phyloP scores from a whole-genome alignment of 2,113 vertebrate genomes.

The Falco punctatus region DNA sequence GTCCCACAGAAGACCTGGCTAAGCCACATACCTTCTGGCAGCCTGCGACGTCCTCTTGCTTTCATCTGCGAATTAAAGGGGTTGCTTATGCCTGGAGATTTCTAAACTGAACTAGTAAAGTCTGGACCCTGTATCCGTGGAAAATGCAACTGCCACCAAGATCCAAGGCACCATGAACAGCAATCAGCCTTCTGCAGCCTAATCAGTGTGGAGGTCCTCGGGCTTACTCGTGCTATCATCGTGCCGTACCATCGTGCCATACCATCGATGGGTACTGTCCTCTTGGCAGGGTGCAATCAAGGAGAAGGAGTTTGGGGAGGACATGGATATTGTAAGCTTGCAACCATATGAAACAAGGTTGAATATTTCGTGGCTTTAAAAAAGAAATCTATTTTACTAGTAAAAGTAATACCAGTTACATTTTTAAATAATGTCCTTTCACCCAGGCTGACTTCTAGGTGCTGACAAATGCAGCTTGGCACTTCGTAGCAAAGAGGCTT shows the following conservation, averaged over 20 bases:
- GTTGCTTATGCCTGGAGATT: background rate
- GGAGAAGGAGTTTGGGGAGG: background rate
- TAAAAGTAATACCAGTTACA: background rate
- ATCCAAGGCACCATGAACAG: background rate
- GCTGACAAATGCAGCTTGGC: background rate
- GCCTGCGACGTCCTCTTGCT: background rate
- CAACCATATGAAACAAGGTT: background rate
- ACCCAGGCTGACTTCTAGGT: background rate
- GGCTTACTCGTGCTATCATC: background rate
- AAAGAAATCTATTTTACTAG: background rate
- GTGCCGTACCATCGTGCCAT: too few species aligned
- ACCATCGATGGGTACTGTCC: background rate
- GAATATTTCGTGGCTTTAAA: background rate
- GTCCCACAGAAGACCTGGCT: background rate
- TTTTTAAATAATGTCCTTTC: background rate
- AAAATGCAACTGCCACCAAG: background rate
- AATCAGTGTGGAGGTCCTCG: rapidly evolving
- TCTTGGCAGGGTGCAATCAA: background rate
- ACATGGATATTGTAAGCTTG: background rate
- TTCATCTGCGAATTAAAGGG: background rate
- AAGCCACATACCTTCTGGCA: background rate
- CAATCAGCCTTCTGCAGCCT: background rate
- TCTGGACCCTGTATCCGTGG: background rate
- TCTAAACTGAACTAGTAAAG: background rate
- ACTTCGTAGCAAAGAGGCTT: background rate